These are phyloP conservation scores for Rhabdornis inornatus DNA, from an alignment of 2,113 vertebrate species.

Conservation along the genomic window DNA sequence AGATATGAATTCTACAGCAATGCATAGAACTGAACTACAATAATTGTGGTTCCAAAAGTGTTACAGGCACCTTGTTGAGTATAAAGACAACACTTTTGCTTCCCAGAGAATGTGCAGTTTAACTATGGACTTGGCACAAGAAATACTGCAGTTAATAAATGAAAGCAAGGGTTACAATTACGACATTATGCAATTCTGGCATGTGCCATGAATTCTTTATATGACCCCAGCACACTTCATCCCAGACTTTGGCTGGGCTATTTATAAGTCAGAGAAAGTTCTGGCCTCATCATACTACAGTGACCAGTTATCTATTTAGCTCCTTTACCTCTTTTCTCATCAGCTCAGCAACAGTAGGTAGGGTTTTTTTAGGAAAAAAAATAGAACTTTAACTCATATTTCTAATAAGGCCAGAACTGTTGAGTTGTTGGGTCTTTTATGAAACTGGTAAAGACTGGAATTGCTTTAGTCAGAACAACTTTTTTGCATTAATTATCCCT, in stretches of 20 bases:
- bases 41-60: not conserved
- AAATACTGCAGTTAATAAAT: not conserved
- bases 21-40: not conserved
- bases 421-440: not conserved
- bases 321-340: not conserved
- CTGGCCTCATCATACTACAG: not conserved
- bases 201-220: conserved; percentile 5
- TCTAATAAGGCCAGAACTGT: not conserved
- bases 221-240: conserved; percentile 27
- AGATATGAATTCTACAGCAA: not conserved
- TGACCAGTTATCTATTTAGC: not conserved
- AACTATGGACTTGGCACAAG: not conserved
- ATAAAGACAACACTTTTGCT: not conserved
- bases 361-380: not conserved
- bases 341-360: not conserved
- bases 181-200: conserved; percentile 5
- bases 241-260: not conserved
- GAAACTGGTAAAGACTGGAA: not conserved
- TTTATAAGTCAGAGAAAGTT: conserved; percentile 21
- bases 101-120: not conserved
- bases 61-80: not conserved
- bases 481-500: not conserved
- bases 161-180: not conserved
- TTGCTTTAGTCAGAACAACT: not conserved
- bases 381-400: not conserved